phyloP scores from a whole-genome alignment of 2,113 vertebrate genomes.

The Daphoenositta chrysoptera region DNA sequence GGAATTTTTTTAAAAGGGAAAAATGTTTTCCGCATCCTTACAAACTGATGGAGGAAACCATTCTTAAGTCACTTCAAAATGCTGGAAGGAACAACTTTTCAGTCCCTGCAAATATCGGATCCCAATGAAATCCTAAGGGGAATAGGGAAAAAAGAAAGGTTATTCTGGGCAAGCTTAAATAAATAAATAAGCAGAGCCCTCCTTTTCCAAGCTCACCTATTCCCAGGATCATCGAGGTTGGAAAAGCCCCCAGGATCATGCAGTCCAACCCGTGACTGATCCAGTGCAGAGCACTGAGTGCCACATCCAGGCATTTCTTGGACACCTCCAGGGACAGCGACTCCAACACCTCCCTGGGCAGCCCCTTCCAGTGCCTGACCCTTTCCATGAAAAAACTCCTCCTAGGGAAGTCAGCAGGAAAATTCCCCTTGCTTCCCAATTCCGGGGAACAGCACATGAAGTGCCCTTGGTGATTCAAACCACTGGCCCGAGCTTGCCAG shows the following conservation, averaged over 20 bases:
- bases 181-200: neutral
- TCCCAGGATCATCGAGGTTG: neutral
- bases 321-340: neutral
- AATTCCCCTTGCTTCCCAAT: neutral
- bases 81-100: neutral
- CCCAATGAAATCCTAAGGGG: neutral
- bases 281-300: neutral
- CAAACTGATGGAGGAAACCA: neutral
- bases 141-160: neutral
- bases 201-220: neutral
- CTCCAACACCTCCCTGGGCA: neutral
- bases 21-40: neutral
- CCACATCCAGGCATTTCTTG: neutral
- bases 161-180: neutral
- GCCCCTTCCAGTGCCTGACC: neutral
- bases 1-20: neutral
- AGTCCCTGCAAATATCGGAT: neutral
- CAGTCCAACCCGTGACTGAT: neutral
- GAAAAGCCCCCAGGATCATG: neutral
- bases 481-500: conserved; percentile 43
- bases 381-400: too few relatives aligned
- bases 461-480: conserved; percentile 37
- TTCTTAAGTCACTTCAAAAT: neutral
- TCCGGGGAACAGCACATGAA: neutral
- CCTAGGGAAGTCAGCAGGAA: neutral